Base-by-base conservation (phyloP, 37 sponge, comb jelly and placozoan species). In the Chondrilla cf. caribensis region DNA sequence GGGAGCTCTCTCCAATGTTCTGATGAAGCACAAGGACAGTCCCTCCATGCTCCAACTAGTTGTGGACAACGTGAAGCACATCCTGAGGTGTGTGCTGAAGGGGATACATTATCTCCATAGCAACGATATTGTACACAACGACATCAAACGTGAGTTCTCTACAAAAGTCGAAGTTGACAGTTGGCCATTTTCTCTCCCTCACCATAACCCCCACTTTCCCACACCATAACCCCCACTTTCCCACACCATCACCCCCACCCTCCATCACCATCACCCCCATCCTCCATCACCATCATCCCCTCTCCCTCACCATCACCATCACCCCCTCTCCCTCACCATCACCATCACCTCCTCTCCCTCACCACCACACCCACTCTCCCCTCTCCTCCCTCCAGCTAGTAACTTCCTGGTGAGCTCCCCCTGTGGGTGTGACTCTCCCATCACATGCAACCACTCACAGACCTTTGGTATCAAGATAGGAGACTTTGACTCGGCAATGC, bases 101-200 rank as follows among this genome's bases (percentile, higher is more conserved):
- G 80, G 71, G 31, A 58, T 86, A 3, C 18, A n/a, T 42, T 71
- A 86, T 51, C 58, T 80, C 0, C 86, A 86, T 62, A 8, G 31
- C 2, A 41, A 54, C 22, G 35, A 80, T 51, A 58, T 70, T 28
- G 70, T 79, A 1, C 88, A 87, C 41, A 60, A 83, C 0, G 88
- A 87, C 36, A 40, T 87, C 33, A 87, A 87, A 33, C 70, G 70
- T 68, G 70, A 68, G 70, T 64, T 55, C 11, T 17, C 17, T 19
- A 19, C 17, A 11, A 55, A n/a, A n/a, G n/a, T n/a, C n/a, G n/a
- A n/a, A n/a, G n/a, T n/a, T n/a, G n/a, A n/a, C n/a, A n/a, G n/a
- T n/a, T n/a, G n/a, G n/a, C n/a, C n/a, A 55, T 17, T 55, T 55
- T 17, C 57, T 55, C 17, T 55, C 17, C 57, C 57, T 55, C 57